Conservation (phyloP, 1,140 invertebrate species). For the Camponotus pennsylvanicus region DNA sequence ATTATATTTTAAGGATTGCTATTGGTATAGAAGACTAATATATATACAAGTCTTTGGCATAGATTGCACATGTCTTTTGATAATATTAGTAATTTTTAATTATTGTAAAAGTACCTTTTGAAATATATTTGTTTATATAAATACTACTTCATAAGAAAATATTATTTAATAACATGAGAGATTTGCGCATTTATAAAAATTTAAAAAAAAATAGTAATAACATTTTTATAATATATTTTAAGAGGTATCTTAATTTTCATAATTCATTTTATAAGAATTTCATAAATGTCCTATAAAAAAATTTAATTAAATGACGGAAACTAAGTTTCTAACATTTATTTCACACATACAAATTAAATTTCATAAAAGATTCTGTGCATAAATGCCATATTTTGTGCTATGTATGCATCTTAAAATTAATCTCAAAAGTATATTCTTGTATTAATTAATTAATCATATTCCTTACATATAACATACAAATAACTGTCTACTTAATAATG, state of each 20-base stretch:
- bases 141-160: slow-evolving; percentile 28
- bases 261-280: slow-evolving; percentile 2
- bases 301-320: slow-evolving; percentile 8
- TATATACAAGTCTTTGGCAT: slow-evolving; percentile 54
- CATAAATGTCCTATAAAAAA: neutral
- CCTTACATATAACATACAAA: slow-evolving; percentile 15
- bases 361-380: slow-evolving; percentile 60
- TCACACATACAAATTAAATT: slow-evolving; percentile 38
- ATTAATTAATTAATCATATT: slow-evolving; percentile 45
- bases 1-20: slow-evolving; percentile 83
- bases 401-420: slow-evolving; percentile 60
- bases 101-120: slow-evolving; percentile 24
- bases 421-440: slow-evolving; percentile 51
- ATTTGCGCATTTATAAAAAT: slow-evolving; percentile 18
- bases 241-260: slow-evolving; percentile 7
- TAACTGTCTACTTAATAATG: slow-evolving; percentile 47
- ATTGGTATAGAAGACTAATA: slow-evolving; percentile 70
- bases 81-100: slow-evolving; percentile 55
- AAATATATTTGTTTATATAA: slow-evolving; percentile 26
- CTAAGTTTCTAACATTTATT: slow-evolving; percentile 28
- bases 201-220: neutral
- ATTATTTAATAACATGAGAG: slow-evolving; percentile 24
- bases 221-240: slow-evolving; percentile 6
- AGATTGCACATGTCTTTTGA: slow-evolving; percentile 52
- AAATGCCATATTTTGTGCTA: neutral